Base-by-base conservation (phyloP, 2,113 vertebrate species). In the Onychostoma macrolepis region DNA sequence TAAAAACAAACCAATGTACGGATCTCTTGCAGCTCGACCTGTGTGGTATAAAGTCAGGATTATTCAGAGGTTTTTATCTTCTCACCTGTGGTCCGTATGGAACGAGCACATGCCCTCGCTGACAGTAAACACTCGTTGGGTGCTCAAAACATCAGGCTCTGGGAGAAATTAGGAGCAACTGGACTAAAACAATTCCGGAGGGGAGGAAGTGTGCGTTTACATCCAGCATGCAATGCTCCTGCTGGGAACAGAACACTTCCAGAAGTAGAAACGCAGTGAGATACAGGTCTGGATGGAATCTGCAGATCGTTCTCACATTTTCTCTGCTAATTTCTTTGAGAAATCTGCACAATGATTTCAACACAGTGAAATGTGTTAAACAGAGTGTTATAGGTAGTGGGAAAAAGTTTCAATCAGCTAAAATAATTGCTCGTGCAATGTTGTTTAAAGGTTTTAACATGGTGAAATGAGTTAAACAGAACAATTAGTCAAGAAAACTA, bases 111-210 rank as follows among this genome's bases (percentile, higher is more conserved):
- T 56, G 8, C 30, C 4, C 65, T 69, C 26, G 28, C 75, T 50
- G 45, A 45, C 76, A 56, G 26, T 56, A 79, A 79, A 79, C 76
- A 79, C 6, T 58, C 7, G 28, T n/a, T 13, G 50, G 50, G 19
- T 56, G 33, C 28, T n/a, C 50, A 43, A 26, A 28, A 28, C 58
- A 65, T 28, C n/a, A 43, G 24, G 12, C 24, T 63, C 79, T 81
- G 79, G 36, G 58, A 81, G n/a, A 81, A 65, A 81, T 81, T 81
- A 65, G 36, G 6, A 43, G 79, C 56, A 65, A 65, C 79, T 81
- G 36, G 15, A 81, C 56, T 61, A 48, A 41, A 81, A 63, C 33
- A 21, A n/a, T 38, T 24, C 77, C 9, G 28, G 53, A 11, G 43
- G 53, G 30, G 30, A 38, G 50, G 50, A 58, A 38, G 19, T 79